Base-by-base conservation (phyloP, 2,888 invertebrate species). In the Caenorhabditis drosophilae region DNA sequence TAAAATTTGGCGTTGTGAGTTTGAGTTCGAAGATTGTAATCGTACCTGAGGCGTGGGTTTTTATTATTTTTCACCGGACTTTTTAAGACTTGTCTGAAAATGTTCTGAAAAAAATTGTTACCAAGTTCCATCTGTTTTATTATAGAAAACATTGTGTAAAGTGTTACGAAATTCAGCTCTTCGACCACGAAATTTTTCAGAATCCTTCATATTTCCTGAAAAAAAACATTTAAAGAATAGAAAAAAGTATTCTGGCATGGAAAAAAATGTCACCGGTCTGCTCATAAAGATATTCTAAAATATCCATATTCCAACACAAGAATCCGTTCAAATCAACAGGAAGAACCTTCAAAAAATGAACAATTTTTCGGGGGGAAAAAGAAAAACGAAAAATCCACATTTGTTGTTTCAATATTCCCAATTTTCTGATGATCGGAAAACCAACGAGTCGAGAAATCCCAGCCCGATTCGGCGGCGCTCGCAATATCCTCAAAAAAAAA, bases 391-490 rank as follows among this genome's bases (percentile, higher is more conserved):
- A n/a, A n/a, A n/a, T n/a, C n/a, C n/a, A 92, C 58, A 41, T 73
- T 70, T 1, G 86, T 87, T 0, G 90, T 89, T 66, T 89, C 87
- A 26, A 90, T 88, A 6, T 49, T 49, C 9, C 53, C 41, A 36
- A 79, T 42, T 1, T 60, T 59, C 20, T 42, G 42, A 41, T 77
- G 55, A 36, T 80, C 69, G 16, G 89, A 89, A 84, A 91, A 92
- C 94, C 94, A 95, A 47, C 95, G 87, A 0, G 91, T 90, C 0
- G 92, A 92, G 85, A 93, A 96, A 84, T 96, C 95, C 94, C 93
- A 94, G 2, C 95, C 95, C 0, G 92, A 93, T 84, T 95, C 95
- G 0, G 93, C 93, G 0, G 79, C 76, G 25, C 70, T 64, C 1
- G 73, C 76, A 9, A 76, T 46, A 38, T 76, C 61, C 70, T 73